Base-by-base conservation (phyloP, 2,113 vertebrate species). In the Mesitornis unicolor region DNA sequence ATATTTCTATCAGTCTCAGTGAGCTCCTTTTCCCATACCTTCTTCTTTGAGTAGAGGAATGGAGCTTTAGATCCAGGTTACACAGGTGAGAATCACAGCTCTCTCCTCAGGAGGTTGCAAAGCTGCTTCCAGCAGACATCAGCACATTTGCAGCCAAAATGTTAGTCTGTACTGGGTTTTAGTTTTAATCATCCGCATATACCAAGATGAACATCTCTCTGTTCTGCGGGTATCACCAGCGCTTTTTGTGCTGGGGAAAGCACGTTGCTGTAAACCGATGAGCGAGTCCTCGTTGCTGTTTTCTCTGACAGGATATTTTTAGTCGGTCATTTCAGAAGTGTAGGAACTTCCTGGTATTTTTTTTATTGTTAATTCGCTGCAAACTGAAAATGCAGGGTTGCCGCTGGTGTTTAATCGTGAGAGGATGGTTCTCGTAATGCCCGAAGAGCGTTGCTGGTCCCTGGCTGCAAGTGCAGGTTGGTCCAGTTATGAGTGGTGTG, bases 231-330 rank as follows among this genome's bases (percentile, higher is more conserved):
- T 36, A 25, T 53, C n/a, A 4, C 80, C 67, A 45, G 60, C n/a
- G 47, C 47, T 92, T 69, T 42, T 13, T 15, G 11, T 57, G 47
- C 25, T 9, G 36, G 87, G 71, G 88, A 93, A 96, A 69, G 64
- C 69, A 84, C 64, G 1, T 60, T 78, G 1, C 83, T 74, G 59
- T 69, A 53, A 95, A 87, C 63, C 26, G 47, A 88, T 48, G 85
- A 92, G 68, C 85, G 45, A 85, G 47, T 87, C 71, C 68, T 51
- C 17, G 14, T 29, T 35, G 68, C 77, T 65, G 2, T 85, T 84
- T 76, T 73, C 91, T 87, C 79, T 74, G 70, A 31, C 51, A 31
- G 50, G 84, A 5, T 88, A 80, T 93, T 97, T 96, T 95, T 80
- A 91, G 86, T 33, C 73, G 79, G 53, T 35, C 3, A 0, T 77